Evolutionary conservation across 2,113 vertebrate species (phyloP).

Genomic region (Daphoenositta chrysoptera): DNA sequence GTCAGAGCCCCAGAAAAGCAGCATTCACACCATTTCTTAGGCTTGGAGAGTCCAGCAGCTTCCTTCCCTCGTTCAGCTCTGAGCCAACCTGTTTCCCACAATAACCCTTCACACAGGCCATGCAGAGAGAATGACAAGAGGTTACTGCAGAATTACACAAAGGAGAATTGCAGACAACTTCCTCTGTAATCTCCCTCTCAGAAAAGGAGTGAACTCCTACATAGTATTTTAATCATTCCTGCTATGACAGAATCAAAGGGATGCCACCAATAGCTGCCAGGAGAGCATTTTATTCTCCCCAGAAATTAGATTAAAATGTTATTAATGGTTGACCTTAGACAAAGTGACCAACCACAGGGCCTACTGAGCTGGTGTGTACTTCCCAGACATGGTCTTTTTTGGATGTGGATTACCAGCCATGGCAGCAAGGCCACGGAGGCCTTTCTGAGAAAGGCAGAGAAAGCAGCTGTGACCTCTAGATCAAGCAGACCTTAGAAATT

Average conservation of each 20-base stretch:
- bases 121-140: neutral
- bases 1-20: neutral
- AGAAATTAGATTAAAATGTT: neutral
- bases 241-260: neutral
- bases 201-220: neutral
- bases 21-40: neutral
- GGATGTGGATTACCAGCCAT: neutral
- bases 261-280: neutral
- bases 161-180: neutral
- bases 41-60: neutral
- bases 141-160: neutral
- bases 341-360: neutral
- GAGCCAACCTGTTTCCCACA: neutral
- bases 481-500: neutral
- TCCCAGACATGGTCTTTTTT: neutral
- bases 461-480: neutral
- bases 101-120: neutral
- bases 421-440: neutral
- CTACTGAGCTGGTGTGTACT: neutral
- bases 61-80: neutral
- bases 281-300: neutral
- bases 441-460: neutral
- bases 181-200: neutral
- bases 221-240: neutral
- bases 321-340: neutral